Evolutionary conservation across 2,113 vertebrate genomes (phyloP).

Genomic region (Actenoides lindsayi): DNA sequence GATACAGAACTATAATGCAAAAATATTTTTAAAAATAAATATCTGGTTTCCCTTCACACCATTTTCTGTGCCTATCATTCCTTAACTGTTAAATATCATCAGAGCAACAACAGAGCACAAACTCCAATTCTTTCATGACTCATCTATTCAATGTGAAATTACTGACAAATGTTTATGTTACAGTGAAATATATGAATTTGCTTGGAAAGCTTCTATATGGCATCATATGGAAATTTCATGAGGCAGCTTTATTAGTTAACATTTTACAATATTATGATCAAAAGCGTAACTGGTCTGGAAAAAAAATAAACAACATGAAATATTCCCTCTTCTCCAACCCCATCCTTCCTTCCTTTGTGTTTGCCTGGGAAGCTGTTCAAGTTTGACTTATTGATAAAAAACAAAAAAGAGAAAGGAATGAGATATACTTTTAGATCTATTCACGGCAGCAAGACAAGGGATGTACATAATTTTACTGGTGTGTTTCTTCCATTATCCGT

Average conservation of each 20-base stretch:
- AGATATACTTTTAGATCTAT: background rate
- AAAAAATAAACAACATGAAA: rapidly evolving
- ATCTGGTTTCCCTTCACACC: background rate
- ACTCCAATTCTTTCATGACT: background rate
- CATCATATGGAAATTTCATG: background rate
- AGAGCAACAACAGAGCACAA: background rate
- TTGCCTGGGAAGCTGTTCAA: background rate
- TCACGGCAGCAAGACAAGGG: background rate
- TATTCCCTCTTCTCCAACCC: background rate
- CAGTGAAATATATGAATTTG: background rate
- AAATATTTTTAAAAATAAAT: background rate
- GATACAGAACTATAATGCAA: background rate
- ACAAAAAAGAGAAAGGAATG: background rate
- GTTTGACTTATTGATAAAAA: background rate
- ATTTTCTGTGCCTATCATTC: background rate
- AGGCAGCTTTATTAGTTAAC: background rate
- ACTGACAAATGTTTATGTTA: background rate
- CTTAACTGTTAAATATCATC: background rate
- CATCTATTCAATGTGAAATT: background rate
- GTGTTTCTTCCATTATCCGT: background rate
- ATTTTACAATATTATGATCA: background rate
- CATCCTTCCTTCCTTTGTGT: background rate
- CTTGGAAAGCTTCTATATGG: background rate
- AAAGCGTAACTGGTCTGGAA: background rate
- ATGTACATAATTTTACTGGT: background rate